phyloP scores from a whole-genome alignment of 1,140 invertebrate species.

The Drosophila repleta region DNA sequence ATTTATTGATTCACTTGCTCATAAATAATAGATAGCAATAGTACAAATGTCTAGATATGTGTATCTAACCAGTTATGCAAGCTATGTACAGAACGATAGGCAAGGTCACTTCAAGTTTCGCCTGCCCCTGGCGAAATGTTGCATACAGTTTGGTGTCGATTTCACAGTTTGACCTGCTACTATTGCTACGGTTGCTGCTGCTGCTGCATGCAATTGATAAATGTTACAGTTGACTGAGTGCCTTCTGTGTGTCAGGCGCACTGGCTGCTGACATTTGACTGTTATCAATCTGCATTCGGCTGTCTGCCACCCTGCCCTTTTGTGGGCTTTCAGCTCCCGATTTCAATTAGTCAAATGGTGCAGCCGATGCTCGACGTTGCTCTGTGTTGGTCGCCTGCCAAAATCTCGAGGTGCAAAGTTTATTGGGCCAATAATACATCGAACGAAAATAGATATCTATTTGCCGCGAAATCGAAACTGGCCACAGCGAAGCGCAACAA shows the following conservation, averaged over 20 bases:
- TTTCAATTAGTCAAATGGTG: constrained; percentile 51
- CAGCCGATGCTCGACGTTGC: constrained; percentile 1
- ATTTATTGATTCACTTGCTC: background rate
- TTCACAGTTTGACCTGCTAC: constrained; percentile 17
- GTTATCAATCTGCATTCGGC: constrained; percentile 33
- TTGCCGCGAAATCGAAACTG: constrained; percentile 46
- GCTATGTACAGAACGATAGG: background rate
- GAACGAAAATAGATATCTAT: constrained; percentile 27
- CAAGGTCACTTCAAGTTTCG: background rate
- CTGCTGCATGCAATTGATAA: background rate
- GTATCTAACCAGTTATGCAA: background rate
- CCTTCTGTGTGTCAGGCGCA: background rate
- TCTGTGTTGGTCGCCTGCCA: constrained; percentile 53
- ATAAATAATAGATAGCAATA: constrained; percentile 2
- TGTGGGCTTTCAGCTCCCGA: background rate
- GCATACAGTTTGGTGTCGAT: constrained; percentile 5
- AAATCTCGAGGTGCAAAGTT: constrained; percentile 65
- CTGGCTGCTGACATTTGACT: constrained; percentile 6
- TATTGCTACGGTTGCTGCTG: background rate
- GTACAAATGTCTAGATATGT: background rate
- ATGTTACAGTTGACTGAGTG: constrained; percentile 21
- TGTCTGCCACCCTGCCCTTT: background rate
- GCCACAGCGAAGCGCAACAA: constrained; percentile 25
- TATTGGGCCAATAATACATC: constrained; percentile 72
- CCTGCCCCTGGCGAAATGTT: background rate